phyloP scores from a whole-genome alignment of 2,888 invertebrate species.

The Cerastis leucographa region DNA sequence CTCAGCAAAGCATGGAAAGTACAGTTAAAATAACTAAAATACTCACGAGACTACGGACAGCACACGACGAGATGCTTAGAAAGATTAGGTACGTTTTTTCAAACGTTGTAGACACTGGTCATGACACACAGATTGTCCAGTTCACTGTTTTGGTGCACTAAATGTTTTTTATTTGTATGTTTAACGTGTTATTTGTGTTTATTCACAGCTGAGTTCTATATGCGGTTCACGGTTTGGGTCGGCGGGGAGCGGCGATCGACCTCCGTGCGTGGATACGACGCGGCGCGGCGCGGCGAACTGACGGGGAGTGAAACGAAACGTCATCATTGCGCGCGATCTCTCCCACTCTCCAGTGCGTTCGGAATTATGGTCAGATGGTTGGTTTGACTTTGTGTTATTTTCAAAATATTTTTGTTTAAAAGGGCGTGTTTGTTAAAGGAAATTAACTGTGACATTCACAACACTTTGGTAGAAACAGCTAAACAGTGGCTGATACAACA shows the following conservation, averaged over 20 bases:
- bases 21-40: slow-evolving; percentile 87
- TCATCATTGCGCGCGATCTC: slow-evolving; percentile 72
- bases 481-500: too few species aligned
- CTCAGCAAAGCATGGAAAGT: slow-evolving; percentile 82
- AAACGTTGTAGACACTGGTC: slow-evolving; percentile 71
- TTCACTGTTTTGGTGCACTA: slow-evolving; percentile 78
- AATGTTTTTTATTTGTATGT: slow-evolving; percentile 75
- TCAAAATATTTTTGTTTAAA: slow-evolving; percentile 39
- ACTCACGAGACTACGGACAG: slow-evolving; percentile 83
- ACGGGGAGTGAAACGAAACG: slow-evolving; percentile 69
- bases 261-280: slow-evolving; percentile 63
- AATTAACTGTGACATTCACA: slow-evolving; percentile 4
- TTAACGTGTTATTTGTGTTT: slow-evolving; percentile 70
- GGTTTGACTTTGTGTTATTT: slow-evolving; percentile 24
- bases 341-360: slow-evolving; percentile 70
- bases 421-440: not conserved
- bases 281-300: slow-evolving; percentile 84
- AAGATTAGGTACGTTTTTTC: slow-evolving; percentile 73
- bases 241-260: slow-evolving; percentile 39
- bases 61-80: slow-evolving; percentile 77
- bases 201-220: slow-evolving; percentile 80
- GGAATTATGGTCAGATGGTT: slow-evolving; percentile 59
- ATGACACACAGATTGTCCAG: slow-evolving; percentile 74
- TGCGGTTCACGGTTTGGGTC: slow-evolving; percentile 69
- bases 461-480: slow-evolving; percentile 5